phyloP scores from a whole-genome alignment of 2,797 vertebrate species.

The Pelochelys cantorii region DNA sequence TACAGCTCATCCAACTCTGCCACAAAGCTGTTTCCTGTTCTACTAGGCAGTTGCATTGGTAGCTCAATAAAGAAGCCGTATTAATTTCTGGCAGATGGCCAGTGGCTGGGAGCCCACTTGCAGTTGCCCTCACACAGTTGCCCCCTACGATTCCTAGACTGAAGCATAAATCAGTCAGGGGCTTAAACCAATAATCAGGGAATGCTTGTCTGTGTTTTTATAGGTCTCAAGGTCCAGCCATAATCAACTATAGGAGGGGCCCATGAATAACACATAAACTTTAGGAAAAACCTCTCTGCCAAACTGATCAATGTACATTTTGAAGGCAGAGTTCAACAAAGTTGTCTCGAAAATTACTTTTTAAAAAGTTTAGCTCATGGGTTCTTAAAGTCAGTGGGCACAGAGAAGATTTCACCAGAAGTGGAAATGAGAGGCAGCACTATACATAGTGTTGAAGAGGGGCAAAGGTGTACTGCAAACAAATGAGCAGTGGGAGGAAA shows the following conservation, averaged over 20 bases:
- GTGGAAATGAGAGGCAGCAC: neutral
- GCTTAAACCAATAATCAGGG: neutral
- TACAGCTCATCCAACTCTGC: neutral
- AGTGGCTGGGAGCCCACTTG: fast-evolving
- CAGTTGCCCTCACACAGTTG: neutral
- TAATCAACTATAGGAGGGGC: neutral
- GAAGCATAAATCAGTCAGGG: neutral
- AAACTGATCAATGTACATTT: neutral
- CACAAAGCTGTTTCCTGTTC: neutral
- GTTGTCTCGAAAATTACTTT: neutral
- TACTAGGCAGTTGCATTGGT: neutral
- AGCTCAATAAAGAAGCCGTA: neutral
- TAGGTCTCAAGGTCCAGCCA: neutral
- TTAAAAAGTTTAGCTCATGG: neutral
- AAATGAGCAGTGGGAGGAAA: neutral
- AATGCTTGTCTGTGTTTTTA: neutral
- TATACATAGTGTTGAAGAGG: neutral
- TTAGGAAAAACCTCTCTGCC: neutral
- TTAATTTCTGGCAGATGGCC: neutral
- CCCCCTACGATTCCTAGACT: neutral
- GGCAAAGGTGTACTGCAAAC: neutral
- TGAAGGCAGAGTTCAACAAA: neutral
- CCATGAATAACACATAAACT: neutral
- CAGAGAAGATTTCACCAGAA: neutral
- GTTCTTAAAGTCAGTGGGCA: neutral